Evolutionary conservation across 2,113 vertebrate species (phyloP).

Genomic region (Paradoxurus hermaphroditus): DNA sequence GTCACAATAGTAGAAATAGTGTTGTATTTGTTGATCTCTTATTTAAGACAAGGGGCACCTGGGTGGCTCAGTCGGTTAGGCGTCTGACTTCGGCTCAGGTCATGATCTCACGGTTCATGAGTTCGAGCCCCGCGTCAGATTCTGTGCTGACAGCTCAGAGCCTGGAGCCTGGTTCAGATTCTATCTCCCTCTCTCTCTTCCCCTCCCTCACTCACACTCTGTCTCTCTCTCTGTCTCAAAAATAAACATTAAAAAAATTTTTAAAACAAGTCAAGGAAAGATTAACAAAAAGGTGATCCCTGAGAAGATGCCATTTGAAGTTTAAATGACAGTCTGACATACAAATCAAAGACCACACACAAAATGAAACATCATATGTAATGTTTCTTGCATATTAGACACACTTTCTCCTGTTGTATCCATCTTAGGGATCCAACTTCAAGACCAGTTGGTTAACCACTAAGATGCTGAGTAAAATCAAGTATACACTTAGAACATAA

Average conservation of each 20-base stretch:
- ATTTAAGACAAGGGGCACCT: constrained; percentile 30
- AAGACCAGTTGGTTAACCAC: not conserved
- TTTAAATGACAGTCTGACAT: not conserved
- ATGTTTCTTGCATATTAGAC: not conserved
- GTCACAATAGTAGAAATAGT: not conserved
- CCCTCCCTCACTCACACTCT: too few relatives aligned
- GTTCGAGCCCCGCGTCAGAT: too few relatives aligned
- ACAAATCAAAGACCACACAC: not conserved
- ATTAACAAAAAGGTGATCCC: not conserved
- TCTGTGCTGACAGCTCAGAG: too few relatives aligned
- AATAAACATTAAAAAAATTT: too few relatives aligned
- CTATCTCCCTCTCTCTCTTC: too few relatives aligned
- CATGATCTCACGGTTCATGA: too few relatives aligned
- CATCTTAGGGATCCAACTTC: not conserved
- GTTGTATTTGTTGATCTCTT: not conserved
- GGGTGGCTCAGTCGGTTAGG: too few relatives aligned
- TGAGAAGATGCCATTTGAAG: not conserved
- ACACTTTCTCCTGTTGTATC: not conserved
- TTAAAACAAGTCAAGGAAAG: not conserved
- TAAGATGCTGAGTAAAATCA: not conserved
- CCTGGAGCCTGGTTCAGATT: too few relatives aligned
- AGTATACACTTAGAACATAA: not conserved
- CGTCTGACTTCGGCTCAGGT: too few relatives aligned
- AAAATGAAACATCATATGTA: not conserved
- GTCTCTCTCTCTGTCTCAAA: too few relatives aligned